Base-by-base conservation (phyloP, 2,888 invertebrate genomes). In the Noctua pronuba region DNA sequence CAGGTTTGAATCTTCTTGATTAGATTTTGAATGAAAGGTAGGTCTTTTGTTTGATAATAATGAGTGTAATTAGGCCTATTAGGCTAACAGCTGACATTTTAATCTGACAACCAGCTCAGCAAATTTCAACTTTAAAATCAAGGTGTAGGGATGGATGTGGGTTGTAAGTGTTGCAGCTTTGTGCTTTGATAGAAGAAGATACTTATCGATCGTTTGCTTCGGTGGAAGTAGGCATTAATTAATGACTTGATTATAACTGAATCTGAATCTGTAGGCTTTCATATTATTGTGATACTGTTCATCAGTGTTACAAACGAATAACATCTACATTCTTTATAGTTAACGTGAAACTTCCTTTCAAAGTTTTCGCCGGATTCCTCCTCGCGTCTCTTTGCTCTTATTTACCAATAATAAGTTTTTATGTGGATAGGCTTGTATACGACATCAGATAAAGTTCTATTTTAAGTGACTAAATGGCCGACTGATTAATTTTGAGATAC, bases 1-100 rank as follows among this genome's bases (percentile, higher is more conserved):
- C 83, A 77, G 69, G 85, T 84, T 87, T 66, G 66, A 73, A 73
- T 75, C 82, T 69, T 81, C 68, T 77, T 84, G 71, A 88, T 81
- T 80, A 64, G 38, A 77, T 52, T 80, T 81, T 75, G 77, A 78
- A 79, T 72, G 38, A 44, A 41, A 66, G 62, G 74, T 46, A 65
- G 21, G 18, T 21, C 67, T 70, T 75, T 85, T 87, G 78, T 87
- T 87, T 84, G 38, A 24, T 13, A 64, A 77, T 81, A 62, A 79
- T 67, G 65, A 72, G 64, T 60, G 31, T 69, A 64, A 78, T 76
- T 73, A 81, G 18, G 35, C 68, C 46, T 71, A 55, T 71, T 66
- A 80, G 16, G 10, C 1, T 71, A 58, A 16, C 46, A 74, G 52
- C 49, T 74, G 58, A 68, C 46, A n/a, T 72, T 64, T 71, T 21